A percentile compares a stretch with the other conserved stretches of the same genome.
Evolutionary conservation across 2,888 invertebrate genomes (phyloP).

Genomic region (Anticlea derivata): DNA sequence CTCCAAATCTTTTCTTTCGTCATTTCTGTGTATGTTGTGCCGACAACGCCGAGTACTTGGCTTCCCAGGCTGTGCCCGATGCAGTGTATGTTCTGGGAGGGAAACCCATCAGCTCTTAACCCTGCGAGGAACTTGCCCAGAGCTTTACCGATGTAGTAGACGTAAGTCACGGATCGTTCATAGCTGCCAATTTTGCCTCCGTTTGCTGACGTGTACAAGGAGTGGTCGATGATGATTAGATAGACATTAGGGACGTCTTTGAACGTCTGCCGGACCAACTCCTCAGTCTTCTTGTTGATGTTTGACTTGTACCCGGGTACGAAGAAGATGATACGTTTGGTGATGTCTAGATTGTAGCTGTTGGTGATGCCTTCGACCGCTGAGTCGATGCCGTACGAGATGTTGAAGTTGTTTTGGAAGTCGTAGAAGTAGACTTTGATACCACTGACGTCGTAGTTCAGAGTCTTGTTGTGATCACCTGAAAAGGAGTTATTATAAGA

Average conservation of each 20-base stretch:
- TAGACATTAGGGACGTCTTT: slow-evolving; percentile 64
- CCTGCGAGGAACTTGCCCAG: slow-evolving; percentile 62
- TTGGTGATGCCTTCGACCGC: slow-evolving; percentile 58
- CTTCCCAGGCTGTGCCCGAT: slow-evolving; percentile 74
- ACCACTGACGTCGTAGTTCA: slow-evolving; percentile 60
- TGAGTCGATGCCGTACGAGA: slow-evolving; percentile 55
- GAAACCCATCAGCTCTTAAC: slow-evolving; percentile 55
- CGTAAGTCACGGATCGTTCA: slow-evolving; percentile 64
- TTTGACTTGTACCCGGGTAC: slow-evolving; percentile 76
- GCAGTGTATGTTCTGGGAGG: slow-evolving; percentile 66
- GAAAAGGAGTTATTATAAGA: slow-evolving; percentile 29
- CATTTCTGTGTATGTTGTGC: slow-evolving; percentile 53
- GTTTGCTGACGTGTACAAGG: slow-evolving; percentile 62
- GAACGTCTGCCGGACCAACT: slow-evolving; percentile 65
- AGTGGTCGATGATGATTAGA: slow-evolving; percentile 71
- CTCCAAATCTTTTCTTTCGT: slow-evolving; percentile 66
- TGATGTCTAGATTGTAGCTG: slow-evolving; percentile 62
- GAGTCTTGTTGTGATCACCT: slow-evolving; percentile 68
- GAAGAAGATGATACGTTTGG: slow-evolving; percentile 66
- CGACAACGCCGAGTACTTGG: slow-evolving; percentile 67
- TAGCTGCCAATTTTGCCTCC: slow-evolving; percentile 66
- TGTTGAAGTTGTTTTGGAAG: slow-evolving; percentile 68
- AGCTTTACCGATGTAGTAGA: slow-evolving; percentile 63
- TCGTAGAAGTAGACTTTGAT: slow-evolving; percentile 70
- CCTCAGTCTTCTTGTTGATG: slow-evolving; percentile 64